phyloP scores from a whole-genome alignment of 2,888 invertebrate genomes.

The Chymomyza amoena region DNA sequence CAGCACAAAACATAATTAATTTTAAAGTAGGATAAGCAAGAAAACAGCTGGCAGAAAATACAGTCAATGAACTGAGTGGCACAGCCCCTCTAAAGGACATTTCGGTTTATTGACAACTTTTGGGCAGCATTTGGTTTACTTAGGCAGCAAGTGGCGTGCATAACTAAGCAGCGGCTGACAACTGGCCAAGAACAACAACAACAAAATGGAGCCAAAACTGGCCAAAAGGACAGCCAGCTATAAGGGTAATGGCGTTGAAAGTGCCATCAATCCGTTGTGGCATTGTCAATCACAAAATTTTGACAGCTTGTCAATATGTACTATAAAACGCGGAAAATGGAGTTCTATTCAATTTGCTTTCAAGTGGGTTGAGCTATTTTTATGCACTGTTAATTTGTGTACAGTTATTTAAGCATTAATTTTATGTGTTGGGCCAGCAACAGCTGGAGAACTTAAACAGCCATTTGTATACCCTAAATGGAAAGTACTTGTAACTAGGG shows the following conservation, averaged over 20 bases:
- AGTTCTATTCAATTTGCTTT: neutral
- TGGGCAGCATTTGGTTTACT: slow-evolving; percentile 42
- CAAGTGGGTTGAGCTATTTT: slow-evolving; percentile 35
- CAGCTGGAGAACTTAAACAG: slow-evolving; percentile 34
- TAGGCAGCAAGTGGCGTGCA: slow-evolving; percentile 32
- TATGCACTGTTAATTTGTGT: slow-evolving; percentile 61
- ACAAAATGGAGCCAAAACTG: slow-evolving; percentile 36
- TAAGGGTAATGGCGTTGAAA: neutral
- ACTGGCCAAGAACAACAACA: neutral
- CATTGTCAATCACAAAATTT: slow-evolving; percentile 45
- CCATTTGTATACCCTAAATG: neutral
- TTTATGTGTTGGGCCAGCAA: slow-evolving; percentile 43
- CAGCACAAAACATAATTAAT: slow-evolving; percentile 3
- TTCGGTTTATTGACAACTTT: neutral
- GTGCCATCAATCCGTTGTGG: slow-evolving; percentile 48
- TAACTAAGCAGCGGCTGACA: neutral
- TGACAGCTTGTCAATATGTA: slow-evolving; percentile 49
- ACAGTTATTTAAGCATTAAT: slow-evolving; percentile 42
- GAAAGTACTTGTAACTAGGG: no score
- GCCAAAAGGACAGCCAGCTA: slow-evolving; percentile 3
- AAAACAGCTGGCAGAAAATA: neutral
- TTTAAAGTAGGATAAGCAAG: slow-evolving; percentile 24
- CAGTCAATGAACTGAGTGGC: slow-evolving; percentile 21
- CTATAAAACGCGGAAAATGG: neutral
- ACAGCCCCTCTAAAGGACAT: slow-evolving; percentile 1